Evolutionary conservation across 2,888 invertebrate genomes (phyloP).

Genomic region (Agrotis exclamationis): DNA sequence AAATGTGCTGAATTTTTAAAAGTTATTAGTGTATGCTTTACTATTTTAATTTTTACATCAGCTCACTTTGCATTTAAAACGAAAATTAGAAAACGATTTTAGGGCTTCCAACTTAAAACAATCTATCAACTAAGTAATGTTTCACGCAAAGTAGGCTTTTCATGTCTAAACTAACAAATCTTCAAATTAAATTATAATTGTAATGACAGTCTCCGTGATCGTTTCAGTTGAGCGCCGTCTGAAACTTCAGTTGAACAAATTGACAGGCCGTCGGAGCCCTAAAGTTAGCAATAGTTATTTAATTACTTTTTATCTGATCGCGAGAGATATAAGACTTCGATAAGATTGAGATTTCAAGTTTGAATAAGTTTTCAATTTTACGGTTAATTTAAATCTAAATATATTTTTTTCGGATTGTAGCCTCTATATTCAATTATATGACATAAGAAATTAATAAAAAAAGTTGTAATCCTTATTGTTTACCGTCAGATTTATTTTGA

Average conservation of each 20-base stretch:
- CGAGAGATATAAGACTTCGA: slow-evolving; percentile 22
- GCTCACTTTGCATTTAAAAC: background rate
- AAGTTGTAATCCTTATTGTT: no score
- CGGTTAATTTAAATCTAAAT: background rate
- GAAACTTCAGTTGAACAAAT: slow-evolving; percentile 33
- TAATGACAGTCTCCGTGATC: slow-evolving; percentile 10
- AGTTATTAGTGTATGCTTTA: background rate
- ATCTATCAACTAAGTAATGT: background rate
- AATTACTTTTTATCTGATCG: slow-evolving; percentile 23
- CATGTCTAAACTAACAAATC: slow-evolving; percentile 5
- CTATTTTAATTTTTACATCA: background rate
- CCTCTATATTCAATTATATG: background rate
- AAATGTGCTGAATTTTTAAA: slow-evolving; percentile 3
- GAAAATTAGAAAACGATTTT: background rate
- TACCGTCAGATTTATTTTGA: no score
- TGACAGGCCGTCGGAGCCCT: slow-evolving; percentile 16
- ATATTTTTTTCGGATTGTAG: background rate
- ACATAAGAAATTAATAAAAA: no score
- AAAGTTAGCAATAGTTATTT: slow-evolving; percentile 37
- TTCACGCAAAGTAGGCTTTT: background rate
- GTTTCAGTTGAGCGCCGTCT: slow-evolving; percentile 7
- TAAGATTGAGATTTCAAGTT: slow-evolving; percentile 6
- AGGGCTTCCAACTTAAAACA: background rate
- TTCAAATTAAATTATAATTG: slow-evolving; percentile 6
- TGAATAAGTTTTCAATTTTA: background rate